Evolutionary conservation across 2,888 invertebrate species (phyloP).

Genomic region (Drosophila rellima): DNA sequence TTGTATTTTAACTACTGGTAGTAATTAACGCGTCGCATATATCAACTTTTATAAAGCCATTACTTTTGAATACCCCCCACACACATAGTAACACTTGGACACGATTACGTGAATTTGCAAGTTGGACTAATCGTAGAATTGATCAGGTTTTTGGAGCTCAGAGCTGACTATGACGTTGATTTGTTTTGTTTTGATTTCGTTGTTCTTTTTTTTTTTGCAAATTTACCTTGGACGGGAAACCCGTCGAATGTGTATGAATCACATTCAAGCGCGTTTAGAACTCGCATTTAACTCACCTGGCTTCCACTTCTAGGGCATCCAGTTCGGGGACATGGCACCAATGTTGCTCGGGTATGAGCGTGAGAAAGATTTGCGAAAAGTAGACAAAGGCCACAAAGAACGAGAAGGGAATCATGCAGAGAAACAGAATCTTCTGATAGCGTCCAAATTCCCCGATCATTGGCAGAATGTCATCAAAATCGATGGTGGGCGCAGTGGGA

Average conservation of each 20-base stretch:
- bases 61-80: conserved; percentile 18
- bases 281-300: conserved; percentile 87
- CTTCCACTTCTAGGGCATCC: conserved; percentile 82
- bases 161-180: conserved; percentile 5
- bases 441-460: conserved; percentile 94
- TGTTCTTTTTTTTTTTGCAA: neutral
- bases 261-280: conserved; percentile 14
- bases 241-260: conserved; percentile 24
- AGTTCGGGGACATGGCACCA: conserved; percentile 94
- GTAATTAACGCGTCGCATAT: conserved; percentile 23
- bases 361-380: conserved; percentile 95
- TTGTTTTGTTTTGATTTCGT: neutral
- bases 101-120: conserved; percentile 23
- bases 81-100: too few relatives aligned
- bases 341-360: conserved; percentile 92
- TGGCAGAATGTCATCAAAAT: conserved; percentile 94
- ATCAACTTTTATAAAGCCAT: conserved; percentile 27
- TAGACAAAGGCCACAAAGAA: conserved; percentile 96
- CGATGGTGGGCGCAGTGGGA: conserved; percentile 85
- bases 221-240: conserved; percentile 28
- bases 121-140: conserved; percentile 7
- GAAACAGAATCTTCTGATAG: conserved; percentile 93
- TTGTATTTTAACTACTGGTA: conserved; percentile 6
- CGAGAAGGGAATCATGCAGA: conserved; percentile 94
- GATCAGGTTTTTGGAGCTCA: conserved; percentile 1